phyloP scores from a whole-genome alignment of 2,113 vertebrate genomes.

The Pseudorhombus dupliciocellatus region DNA sequence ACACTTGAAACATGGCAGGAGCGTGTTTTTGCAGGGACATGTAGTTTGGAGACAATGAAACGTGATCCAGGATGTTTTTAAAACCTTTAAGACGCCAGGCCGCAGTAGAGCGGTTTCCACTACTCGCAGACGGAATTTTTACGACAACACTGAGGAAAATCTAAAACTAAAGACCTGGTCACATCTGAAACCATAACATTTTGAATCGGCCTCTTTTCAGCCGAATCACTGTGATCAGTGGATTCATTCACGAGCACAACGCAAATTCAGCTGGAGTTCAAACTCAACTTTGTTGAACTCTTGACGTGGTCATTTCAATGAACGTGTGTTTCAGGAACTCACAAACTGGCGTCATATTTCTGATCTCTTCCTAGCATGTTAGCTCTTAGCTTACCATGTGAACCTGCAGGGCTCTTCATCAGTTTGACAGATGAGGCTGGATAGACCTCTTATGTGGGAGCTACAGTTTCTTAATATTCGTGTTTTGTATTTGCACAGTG shows the following conservation, averaged over 20 bases:
- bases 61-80: not conserved
- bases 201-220: not conserved
- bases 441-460: not conserved
- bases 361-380: not conserved
- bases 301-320: not conserved
- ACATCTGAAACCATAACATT: not conserved
- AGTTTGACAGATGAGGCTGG: not conserved
- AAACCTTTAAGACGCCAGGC: not conserved
- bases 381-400: not conserved
- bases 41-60: constrained; percentile 7
- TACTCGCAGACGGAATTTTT: not conserved
- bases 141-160: not conserved
- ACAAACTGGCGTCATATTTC: too few species aligned
- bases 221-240: not conserved
- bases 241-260: not conserved
- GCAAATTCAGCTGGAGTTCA: not conserved
- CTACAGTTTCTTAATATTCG: not conserved
- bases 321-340: too few species aligned
- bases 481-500: not conserved
- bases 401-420: too few species aligned
- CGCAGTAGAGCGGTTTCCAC: not conserved
- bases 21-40: not conserved
- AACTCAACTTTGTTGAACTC: not conserved
- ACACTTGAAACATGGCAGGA: not conserved
- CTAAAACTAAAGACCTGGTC: not conserved